Evolutionary conservation across 2,797 vertebrate genomes (phyloP).

Genomic region (Mormyrus hasselquistii): DNA sequence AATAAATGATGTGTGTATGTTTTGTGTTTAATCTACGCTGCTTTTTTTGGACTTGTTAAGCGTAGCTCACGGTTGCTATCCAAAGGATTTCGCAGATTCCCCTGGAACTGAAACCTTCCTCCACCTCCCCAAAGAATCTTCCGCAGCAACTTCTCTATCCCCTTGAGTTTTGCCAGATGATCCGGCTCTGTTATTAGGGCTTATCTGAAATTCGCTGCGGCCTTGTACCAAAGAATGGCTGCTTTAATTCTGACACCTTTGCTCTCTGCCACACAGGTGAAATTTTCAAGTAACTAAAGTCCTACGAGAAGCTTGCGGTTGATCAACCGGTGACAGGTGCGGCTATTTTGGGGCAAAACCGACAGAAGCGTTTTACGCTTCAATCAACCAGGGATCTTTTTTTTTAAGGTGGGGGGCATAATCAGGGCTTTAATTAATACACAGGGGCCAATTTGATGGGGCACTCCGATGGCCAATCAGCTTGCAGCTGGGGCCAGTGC

Average conservation of each 20-base stretch:
- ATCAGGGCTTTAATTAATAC: neutral
- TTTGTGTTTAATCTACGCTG: neutral
- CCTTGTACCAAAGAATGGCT: neutral
- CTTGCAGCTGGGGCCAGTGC: neutral
- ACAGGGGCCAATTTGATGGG: neutral
- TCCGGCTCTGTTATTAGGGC: constrained; percentile 8
- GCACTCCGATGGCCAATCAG: neutral
- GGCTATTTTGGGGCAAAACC: neutral
- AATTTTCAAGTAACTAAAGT: neutral
- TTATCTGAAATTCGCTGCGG: neutral
- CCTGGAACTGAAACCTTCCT: neutral
- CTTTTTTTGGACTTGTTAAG: neutral
- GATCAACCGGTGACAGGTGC: neutral
- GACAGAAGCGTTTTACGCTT: neutral
- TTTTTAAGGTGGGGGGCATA: neutral
- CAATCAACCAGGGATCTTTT: neutral
- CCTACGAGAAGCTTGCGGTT: neutral
- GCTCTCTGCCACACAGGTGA: neutral
- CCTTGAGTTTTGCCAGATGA: neutral
- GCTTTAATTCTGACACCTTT: constrained; percentile 12
- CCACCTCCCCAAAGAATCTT: neutral
- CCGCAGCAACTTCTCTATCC: neutral
- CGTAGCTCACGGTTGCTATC: neutral
- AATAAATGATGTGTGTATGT: neutral
- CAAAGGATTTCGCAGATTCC: neutral